Percentiles rank a stretch among this genome's conserved stretches.
These are phyloP conservation scores for Meriones psammophilus DNA, from an alignment of 2,797 vertebrate genomes.

Conservation along the genomic window DNA sequence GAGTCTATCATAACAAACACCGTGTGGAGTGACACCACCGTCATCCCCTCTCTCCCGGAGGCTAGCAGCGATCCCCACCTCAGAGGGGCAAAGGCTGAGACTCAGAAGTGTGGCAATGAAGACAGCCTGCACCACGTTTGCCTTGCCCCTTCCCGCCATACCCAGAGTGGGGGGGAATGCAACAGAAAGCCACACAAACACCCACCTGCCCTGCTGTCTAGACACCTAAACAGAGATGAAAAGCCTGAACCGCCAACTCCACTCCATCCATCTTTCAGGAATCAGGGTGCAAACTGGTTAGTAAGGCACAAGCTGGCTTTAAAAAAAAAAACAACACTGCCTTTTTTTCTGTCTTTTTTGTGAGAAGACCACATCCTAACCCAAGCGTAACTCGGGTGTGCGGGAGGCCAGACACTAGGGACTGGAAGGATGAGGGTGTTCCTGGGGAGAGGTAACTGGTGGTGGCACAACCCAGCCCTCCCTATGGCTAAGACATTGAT, in stretches of 20 bases:
- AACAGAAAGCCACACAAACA: neutral
- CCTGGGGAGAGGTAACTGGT: neutral
- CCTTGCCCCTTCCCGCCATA: neutral
- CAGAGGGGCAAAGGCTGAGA: neutral
- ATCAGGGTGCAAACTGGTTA: neutral
- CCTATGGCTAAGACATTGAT: neutral
- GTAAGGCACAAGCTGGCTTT: neutral
- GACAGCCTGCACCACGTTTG: neutral
- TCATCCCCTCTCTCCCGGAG: neutral
- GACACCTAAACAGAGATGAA: neutral
- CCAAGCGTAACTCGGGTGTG: neutral
- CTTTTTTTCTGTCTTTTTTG: neutral
- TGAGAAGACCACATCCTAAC: neutral
- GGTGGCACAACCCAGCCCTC: neutral
- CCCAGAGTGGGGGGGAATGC: neutral
- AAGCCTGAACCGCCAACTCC: neutral
- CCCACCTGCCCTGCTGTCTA: neutral
- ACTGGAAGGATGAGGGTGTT: no score
- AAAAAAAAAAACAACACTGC: neutral
- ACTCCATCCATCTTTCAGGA: neutral
- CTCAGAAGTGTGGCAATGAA: neutral
- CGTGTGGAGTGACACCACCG: neutral
- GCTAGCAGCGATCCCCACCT: neutral
- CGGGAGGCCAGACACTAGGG: neutral
- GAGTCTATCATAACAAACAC: neutral